Evolutionary conservation across 2,797 vertebrate species (phyloP).

Genomic region (Karalla daura): DNA sequence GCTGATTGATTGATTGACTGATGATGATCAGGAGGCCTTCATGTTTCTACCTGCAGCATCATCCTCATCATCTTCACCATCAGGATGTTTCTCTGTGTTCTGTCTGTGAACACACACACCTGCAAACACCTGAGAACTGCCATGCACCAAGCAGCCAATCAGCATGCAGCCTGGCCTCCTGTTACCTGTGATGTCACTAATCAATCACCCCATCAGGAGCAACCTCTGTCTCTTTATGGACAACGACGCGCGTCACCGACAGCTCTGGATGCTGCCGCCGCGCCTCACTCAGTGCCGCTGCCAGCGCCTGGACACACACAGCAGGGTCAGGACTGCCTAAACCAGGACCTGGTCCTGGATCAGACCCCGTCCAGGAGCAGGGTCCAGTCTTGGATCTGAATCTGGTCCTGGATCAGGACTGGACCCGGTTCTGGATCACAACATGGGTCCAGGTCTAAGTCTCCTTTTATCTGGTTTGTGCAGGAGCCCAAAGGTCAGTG

Average conservation of each 20-base stretch:
- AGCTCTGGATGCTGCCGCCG: constrained; percentile 95
- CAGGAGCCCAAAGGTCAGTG: too few species aligned
- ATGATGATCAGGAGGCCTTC: background rate
- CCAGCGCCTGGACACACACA: constrained; percentile 84
- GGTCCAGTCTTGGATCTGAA: too few species aligned
- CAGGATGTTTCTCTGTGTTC: background rate
- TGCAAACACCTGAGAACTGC: constrained; percentile 24
- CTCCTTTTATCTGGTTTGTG: too few species aligned
- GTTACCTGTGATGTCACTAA: constrained; percentile 77
- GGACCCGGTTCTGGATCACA: background rate
- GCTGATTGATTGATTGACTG: background rate
- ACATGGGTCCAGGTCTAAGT: background rate
- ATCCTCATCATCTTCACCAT: constrained; percentile 1
- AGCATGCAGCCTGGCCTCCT: constrained; percentile 2
- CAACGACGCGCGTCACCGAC: constrained; percentile 94
- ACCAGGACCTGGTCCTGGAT: constrained; percentile 8
- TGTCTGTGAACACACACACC: background rate
- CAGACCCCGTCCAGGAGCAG: background rate
- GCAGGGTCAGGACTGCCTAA: constrained; percentile 20
- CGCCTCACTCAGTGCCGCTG: constrained; percentile 90
- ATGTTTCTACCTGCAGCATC: background rate
- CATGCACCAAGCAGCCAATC: constrained; percentile 50
- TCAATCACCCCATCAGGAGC: constrained; percentile 82
- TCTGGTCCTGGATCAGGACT: constrained; percentile 1
- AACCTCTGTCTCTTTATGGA: constrained; percentile 95